Evolutionary conservation across 2,888 invertebrate genomes (phyloP).

Genomic region (Drosophila sordidula): DNA sequence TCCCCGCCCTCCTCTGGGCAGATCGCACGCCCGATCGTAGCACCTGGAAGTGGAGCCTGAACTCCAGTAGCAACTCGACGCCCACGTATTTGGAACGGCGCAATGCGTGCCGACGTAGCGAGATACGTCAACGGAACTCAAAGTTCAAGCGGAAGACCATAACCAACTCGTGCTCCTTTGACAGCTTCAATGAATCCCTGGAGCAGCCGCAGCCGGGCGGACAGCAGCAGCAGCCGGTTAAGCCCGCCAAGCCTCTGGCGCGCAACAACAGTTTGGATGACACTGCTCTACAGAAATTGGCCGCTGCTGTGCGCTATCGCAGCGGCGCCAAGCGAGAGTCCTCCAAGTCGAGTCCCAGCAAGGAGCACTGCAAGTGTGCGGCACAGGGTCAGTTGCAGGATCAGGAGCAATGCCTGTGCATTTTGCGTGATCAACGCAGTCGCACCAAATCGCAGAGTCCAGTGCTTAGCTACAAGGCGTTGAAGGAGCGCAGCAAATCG

Average conservation of each 20-base stretch:
- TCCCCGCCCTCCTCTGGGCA: conserved; percentile 39
- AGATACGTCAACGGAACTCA: conserved; percentile 84
- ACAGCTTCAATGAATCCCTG: conserved; percentile 80
- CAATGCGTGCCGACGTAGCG: conserved; percentile 89
- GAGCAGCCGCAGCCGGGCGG: conserved; percentile 55
- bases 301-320: conserved; percentile 61
- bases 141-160: conserved; percentile 84
- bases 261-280: conserved; percentile 82
- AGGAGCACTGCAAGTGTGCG: conserved; percentile 58
- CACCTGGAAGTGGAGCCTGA: conserved; percentile 85
- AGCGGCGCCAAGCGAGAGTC: conserved; percentile 40
- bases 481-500: conserved; percentile 84
- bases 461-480: conserved; percentile 69
- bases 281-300: conserved; percentile 75
- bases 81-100: conserved; percentile 96
- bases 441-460: conserved; percentile 70
- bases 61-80: conserved; percentile 90
- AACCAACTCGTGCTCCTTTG: conserved; percentile 82
- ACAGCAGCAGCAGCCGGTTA: conserved; percentile 36
- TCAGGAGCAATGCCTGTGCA: conserved; percentile 61
- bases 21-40: conserved; percentile 85
- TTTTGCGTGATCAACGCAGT: conserved; percentile 60
- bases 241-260: conserved; percentile 56
- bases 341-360: conserved; percentile 32
- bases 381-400: conserved; percentile 41